Conservation (phyloP, 37 sponge, comb jelly and placozoan genomes). For the Spongilla lacustris region DNA sequence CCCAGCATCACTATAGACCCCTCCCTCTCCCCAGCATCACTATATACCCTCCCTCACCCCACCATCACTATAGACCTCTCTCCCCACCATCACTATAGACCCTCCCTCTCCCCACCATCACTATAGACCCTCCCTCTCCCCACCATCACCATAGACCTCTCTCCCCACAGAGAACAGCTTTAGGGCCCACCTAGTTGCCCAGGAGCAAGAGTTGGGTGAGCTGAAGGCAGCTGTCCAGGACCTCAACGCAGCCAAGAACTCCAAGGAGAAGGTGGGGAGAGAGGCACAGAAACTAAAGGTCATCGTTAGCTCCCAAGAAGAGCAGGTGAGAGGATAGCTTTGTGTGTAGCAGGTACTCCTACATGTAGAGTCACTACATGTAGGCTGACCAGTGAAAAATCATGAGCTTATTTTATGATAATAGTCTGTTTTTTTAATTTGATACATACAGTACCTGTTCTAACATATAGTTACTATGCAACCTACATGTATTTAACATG, state of each 20-base stretch:
- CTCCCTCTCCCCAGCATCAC: background rate
- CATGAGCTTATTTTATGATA: too few relatives aligned
- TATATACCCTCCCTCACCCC: background rate
- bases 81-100: background rate
- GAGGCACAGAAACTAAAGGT: conserved; percentile 39
- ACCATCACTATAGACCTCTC: too few relatives aligned
- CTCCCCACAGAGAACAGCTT: conserved; percentile 39
- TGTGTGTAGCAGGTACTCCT: background rate
- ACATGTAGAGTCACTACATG: too few relatives aligned
- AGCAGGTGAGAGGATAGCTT: conserved; percentile 20
- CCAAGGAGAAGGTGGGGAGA: conserved; percentile 14
- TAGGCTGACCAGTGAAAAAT: too few relatives aligned
- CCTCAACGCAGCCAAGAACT: conserved; percentile 2
- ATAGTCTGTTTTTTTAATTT: too few relatives aligned
- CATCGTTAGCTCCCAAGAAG: conserved; percentile 52
- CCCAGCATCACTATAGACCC: too few relatives aligned
- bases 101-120: background rate
- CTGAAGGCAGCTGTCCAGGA: conserved; percentile 23
- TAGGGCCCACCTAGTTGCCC: conserved; percentile 31
- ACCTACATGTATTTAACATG: too few relatives aligned
- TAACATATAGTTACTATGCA: too few relatives aligned
- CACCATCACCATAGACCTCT: background rate
- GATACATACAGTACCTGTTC: too few relatives aligned
- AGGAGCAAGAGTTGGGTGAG: conserved; percentile 42
- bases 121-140: background rate